Evolutionary conservation across 2,113 vertebrate species (phyloP).

Genomic region (Nestor notabilis): DNA sequence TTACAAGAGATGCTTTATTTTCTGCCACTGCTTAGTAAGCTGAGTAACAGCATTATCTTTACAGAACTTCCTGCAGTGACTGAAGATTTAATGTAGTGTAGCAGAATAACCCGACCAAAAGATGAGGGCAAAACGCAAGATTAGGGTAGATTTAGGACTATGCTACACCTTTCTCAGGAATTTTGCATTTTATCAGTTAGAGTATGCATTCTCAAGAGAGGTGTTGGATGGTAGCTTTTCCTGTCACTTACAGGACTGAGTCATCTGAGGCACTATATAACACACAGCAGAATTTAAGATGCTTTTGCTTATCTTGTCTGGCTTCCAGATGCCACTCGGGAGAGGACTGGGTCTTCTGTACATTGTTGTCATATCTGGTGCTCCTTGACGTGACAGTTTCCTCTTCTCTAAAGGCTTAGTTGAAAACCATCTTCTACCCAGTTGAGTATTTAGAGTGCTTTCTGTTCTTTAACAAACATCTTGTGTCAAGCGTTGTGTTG

Average conservation of each 20-base stretch:
- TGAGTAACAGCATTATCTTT: not conserved
- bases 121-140: not conserved
- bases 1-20: not conserved
- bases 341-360: not conserved
- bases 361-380: not conserved
- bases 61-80: rapidly evolving
- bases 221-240: not conserved
- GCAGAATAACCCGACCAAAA: rapidly evolving
- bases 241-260: not conserved
- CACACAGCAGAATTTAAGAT: not conserved
- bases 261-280: not conserved
- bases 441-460: not conserved
- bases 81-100: not conserved
- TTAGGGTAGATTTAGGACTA: rapidly evolving
- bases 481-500: no score
- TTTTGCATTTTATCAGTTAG: not conserved
- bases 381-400: not conserved
- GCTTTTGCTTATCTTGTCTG: rapidly evolving
- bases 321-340: not conserved
- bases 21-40: not conserved
- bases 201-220: not conserved
- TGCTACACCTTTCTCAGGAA: not conserved
- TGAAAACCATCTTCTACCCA: not conserved
- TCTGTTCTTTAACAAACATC: not conserved
- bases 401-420: not conserved